Base-by-base conservation (phyloP, 2,888 invertebrate genomes). In the Heteromurus nitidus region DNA sequence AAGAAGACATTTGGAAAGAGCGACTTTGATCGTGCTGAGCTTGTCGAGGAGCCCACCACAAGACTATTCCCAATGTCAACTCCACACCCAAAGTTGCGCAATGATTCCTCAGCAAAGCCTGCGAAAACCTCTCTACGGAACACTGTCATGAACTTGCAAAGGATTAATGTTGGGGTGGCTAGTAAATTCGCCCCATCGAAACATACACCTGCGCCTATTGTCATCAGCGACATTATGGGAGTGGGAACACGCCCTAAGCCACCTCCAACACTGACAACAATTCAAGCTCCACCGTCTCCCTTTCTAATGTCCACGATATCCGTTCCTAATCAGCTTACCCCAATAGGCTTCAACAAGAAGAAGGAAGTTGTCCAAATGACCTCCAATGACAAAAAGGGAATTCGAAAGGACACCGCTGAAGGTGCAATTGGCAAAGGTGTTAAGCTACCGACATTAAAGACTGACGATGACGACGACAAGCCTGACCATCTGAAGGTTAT, bases 211-310 rank as follows among this genome's bases (percentile, higher is more conserved):
- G 20, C 2, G 20, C 42, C 9, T 18, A 50, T 5, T 11, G 11
- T 28, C 1, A 1, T 13, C 7, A 58, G 20, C 24, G 24, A 55
- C 5, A 9, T 50, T 3, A 5, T 2, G 30, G 3, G n/a, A 44
- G 3, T 2, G 44, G 11, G 11, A 44, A 2, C n/a, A n/a, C 16
- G n/a, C 16, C 47, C 47, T 11, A 26, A 5, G 26, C 5, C 55
- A 7, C 55, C 55, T 50, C 36, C 36, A 13, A 9, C 50, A 50
- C 36, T 73, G 11, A 47, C 44, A 7, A 81, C 68, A 13, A 69
- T 69, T n/a, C 75, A 75, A 20, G 44, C 77, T 24, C 77, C 77
- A 1, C 69, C 69, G 0, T 77, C 77, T 0, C 77, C 77, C 1
- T 70, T 77, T 26, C 22, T 77, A 3, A n/a, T 30, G 18, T 77